A percentile compares a stretch with the other conserved stretches of the same genome.
Evolutionary conservation across 1,140 invertebrate genomes (phyloP).

Genomic region (Semibalanus balanoides): DNA sequence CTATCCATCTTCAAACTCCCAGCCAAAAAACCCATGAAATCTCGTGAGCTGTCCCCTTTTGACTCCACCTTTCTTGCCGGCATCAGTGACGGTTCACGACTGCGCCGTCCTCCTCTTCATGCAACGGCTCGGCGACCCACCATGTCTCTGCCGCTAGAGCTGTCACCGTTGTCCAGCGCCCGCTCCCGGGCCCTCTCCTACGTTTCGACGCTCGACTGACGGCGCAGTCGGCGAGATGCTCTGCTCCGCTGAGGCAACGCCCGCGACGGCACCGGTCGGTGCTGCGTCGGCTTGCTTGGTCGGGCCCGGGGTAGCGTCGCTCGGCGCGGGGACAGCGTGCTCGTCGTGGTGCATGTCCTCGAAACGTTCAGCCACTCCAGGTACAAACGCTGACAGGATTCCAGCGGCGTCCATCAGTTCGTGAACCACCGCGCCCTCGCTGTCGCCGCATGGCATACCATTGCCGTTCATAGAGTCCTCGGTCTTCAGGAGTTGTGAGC

Average conservation of each 20-base stretch:
- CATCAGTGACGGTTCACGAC: too few relatives aligned
- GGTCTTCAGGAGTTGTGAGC: neutral
- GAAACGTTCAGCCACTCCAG: neutral
- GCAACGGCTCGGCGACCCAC: too few relatives aligned
- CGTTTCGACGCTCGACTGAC: neutral
- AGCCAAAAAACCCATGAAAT: too few relatives aligned
- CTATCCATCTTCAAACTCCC: too few relatives aligned
- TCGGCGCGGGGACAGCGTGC: too few relatives aligned
- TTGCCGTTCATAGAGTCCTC: neutral
- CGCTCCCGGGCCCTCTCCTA: neutral
- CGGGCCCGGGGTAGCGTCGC: neutral
- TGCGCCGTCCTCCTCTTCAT: too few relatives aligned
- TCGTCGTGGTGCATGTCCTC: neutral
- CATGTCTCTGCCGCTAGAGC: too few relatives aligned
- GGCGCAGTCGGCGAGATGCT: neutral
- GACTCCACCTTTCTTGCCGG: too few relatives aligned
- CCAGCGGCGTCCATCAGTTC: neutral
- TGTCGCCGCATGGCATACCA: neutral
- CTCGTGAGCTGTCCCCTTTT: too few relatives aligned
- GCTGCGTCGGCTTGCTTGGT: constrained; percentile 24
- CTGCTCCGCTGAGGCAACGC: neutral
- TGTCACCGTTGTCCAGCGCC: too few relatives aligned
- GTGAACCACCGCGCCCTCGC: neutral
- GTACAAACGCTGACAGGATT: neutral
- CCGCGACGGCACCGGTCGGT: constrained; percentile 6